Evolutionary conservation across 2,113 vertebrate species (phyloP).

Genomic region (Caretta caretta): DNA sequence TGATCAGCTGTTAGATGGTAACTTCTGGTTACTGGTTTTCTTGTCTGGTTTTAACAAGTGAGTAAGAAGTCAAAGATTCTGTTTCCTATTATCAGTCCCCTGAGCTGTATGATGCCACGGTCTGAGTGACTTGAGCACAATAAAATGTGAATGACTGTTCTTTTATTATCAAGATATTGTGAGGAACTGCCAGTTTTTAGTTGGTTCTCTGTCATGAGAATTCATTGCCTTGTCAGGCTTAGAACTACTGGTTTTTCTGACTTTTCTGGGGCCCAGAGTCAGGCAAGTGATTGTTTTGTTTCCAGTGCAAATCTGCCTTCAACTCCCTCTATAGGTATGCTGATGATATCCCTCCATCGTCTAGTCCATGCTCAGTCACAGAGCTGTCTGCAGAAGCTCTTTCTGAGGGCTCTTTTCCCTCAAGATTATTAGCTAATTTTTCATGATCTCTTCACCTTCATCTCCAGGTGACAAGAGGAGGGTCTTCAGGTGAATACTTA

Average conservation of each 20-base stretch:
- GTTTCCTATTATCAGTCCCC: background rate
- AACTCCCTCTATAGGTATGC: background rate
- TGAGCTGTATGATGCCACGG: background rate
- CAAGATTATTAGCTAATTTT: too few relatives aligned
- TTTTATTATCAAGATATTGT: background rate
- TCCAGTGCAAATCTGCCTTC: background rate
- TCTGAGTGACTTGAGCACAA: background rate
- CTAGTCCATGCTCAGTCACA: background rate
- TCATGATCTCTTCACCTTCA: background rate
- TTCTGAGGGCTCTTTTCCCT: background rate
- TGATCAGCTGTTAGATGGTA: accelerated
- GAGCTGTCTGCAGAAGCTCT: background rate
- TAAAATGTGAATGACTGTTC: background rate
- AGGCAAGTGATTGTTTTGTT: background rate
- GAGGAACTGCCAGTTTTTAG: background rate
- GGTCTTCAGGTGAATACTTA: background rate
- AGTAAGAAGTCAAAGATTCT: background rate
- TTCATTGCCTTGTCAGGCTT: background rate
- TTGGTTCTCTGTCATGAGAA: background rate
- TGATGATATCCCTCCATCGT: background rate
- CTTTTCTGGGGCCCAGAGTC: background rate
- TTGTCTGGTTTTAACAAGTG: background rate
- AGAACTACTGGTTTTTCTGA: background rate
- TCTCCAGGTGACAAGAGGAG: background rate
- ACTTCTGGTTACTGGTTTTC: background rate